Conservation (phyloP, 2,113 vertebrate species). For the Climacteris rufus region DNA sequence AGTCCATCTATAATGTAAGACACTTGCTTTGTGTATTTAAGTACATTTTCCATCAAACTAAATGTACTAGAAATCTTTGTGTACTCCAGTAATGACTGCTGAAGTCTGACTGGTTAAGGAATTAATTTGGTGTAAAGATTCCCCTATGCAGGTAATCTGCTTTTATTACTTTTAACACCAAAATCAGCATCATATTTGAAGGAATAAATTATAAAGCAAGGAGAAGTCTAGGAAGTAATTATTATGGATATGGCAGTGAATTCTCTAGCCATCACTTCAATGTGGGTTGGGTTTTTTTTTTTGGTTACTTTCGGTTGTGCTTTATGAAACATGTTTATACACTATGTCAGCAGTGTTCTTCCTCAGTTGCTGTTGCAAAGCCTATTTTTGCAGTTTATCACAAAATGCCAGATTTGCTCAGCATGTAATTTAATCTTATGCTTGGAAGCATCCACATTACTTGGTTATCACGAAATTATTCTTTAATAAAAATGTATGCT, state of each 20-base stretch:
- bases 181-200: not conserved
- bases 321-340: conserved; percentile 47
- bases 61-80: not conserved
- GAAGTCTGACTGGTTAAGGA: not conserved
- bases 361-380: conserved; percentile 34
- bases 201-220: not conserved
- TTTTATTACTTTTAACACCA: not conserved
- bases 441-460: conserved; percentile 64
- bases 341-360: conserved; percentile 42
- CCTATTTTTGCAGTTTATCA: conserved; percentile 66
- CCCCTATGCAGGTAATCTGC: not conserved
- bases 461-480: conserved; percentile 67
- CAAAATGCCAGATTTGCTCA: conserved; percentile 69
- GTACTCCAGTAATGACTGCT: not conserved
- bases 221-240: not conserved
- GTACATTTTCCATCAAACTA: not conserved
- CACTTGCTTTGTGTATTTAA: not conserved
- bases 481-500: conserved; percentile 69
- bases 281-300: not conserved
- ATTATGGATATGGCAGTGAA: not conserved
- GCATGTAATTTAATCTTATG: conserved; percentile 73
- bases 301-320: not conserved
- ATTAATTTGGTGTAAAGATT: not conserved
- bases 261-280: not conserved
- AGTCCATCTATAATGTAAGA: not conserved